These are phyloP conservation scores for Caradrina clavipalpis DNA, from an alignment of 2,888 invertebrate genomes.

Conservation along the genomic window DNA sequence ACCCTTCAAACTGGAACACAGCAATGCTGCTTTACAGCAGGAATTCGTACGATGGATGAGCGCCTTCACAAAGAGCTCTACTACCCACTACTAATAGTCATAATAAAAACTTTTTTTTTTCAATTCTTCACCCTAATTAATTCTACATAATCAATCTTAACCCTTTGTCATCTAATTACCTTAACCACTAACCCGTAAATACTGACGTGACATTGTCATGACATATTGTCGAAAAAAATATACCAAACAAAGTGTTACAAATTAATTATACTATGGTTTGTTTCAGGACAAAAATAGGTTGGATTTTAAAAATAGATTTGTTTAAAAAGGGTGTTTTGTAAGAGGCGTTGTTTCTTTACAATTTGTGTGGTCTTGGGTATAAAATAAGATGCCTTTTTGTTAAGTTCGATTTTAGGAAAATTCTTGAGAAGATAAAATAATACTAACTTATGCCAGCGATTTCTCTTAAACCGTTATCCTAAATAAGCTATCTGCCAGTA, in stretches of 20 bases:
- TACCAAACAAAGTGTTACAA: constrained; percentile 41
- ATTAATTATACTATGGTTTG: constrained; percentile 48
- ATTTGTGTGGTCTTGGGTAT: constrained; percentile 28
- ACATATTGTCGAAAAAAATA: constrained; percentile 48
- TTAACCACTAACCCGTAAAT: constrained; percentile 61
- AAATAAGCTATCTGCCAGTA: no score
- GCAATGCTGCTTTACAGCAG: no score
- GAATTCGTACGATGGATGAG: no score
- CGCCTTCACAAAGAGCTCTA: no score
- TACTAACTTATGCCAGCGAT: no score
- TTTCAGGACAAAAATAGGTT: constrained; percentile 48
- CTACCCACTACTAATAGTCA: no score
- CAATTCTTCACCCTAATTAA: neutral
- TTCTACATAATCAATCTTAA: constrained; percentile 40
- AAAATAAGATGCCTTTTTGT: constrained; percentile 1
- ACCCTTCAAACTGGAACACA: no score
- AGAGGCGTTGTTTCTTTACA: constrained; percentile 10
- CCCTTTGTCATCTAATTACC: constrained; percentile 59
- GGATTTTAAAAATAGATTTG: constrained; percentile 39
- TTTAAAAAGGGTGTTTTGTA: constrained; percentile 34
- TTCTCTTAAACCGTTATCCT: no score
- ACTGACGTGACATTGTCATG: constrained; percentile 26
- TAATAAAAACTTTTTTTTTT: no score
- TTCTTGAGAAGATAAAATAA: no score
- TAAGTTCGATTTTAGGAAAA: no score